Percentiles rank a stretch among this genome's conserved stretches.
phyloP scores from a whole-genome alignment of 2,797 vertebrate genomes.

The Melanotaenia parkinsoni region DNA sequence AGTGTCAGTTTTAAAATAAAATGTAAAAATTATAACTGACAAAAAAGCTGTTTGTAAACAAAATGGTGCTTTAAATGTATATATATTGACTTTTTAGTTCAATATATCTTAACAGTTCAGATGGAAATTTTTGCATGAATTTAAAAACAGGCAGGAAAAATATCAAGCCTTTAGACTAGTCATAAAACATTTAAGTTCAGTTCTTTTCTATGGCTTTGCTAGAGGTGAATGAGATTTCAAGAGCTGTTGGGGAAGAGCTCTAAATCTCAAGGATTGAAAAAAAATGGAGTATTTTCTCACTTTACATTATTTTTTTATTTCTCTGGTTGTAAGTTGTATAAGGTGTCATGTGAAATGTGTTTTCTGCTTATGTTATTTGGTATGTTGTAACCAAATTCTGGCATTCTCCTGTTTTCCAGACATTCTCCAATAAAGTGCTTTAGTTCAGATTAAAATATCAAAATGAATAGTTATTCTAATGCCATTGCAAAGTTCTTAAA shows the following conservation, averaged over 20 bases:
- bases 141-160: slow-evolving; percentile 49
- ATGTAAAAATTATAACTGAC: slow-evolving; percentile 41
- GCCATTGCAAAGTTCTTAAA: background rate
- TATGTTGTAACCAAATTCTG: slow-evolving; percentile 28
- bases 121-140: slow-evolving; percentile 50
- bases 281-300: slow-evolving; percentile 35
- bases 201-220: slow-evolving; percentile 34
- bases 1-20: slow-evolving; percentile 46
- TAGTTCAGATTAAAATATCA: slow-evolving; percentile 41
- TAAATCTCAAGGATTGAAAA: slow-evolving; percentile 54
- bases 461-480: slow-evolving; percentile 27
- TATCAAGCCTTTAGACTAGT: slow-evolving; percentile 30
- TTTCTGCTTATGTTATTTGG: slow-evolving; percentile 33
- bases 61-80: slow-evolving; percentile 69
- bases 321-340: slow-evolving; percentile 29
- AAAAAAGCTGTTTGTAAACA: slow-evolving; percentile 55
- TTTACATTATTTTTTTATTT: slow-evolving; percentile 25
- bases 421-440: slow-evolving; percentile 69
- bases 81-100: slow-evolving; percentile 34
- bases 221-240: slow-evolving; percentile 33
- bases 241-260: slow-evolving; percentile 31
- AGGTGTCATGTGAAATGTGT: slow-evolving; percentile 43
- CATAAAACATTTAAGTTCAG: slow-evolving; percentile 39
- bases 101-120: slow-evolving; percentile 39
- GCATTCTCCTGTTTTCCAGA: slow-evolving; percentile 44